Evolutionary conservation across 2,113 vertebrate genomes (phyloP).

Genomic region (Echinops telfairi): DNA sequence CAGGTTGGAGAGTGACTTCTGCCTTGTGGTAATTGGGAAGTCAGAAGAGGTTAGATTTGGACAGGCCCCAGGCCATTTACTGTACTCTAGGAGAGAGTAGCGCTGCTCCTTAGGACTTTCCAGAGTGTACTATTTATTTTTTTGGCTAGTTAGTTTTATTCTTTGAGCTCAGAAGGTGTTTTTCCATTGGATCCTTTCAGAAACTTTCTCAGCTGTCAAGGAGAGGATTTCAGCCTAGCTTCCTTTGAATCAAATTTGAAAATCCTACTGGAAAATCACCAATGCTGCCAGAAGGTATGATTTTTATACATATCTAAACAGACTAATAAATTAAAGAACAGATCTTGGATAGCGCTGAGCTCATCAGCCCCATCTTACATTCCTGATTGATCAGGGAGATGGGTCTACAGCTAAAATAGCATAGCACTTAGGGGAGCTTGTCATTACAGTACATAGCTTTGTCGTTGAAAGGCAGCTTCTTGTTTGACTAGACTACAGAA

Average conservation of each 20-base stretch:
- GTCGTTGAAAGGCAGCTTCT: slow-evolving; percentile 83
- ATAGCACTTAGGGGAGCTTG: slow-evolving; percentile 72
- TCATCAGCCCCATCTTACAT: slow-evolving; percentile 80
- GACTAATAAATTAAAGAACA: slow-evolving; percentile 79
- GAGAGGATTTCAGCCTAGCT: slow-evolving; percentile 39
- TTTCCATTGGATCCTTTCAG: slow-evolving; percentile 72
- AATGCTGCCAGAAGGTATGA: slow-evolving; percentile 54
- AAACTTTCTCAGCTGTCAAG: slow-evolving; percentile 66
- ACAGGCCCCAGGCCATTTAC: no score
- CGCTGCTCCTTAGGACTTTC: no score
- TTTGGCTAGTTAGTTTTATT: slow-evolving; percentile 54
- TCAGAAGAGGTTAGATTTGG: no score
- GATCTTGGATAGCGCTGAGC: slow-evolving; percentile 80
- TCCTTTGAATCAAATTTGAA: slow-evolving; percentile 49
- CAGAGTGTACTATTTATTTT: no score
- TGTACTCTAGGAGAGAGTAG: no score
- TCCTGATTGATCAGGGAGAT: slow-evolving; percentile 80
- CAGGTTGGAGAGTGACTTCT: no score
- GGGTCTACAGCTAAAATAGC: slow-evolving; percentile 77
- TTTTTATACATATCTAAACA: slow-evolving; percentile 71
- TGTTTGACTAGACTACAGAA: slow-evolving; percentile 83
- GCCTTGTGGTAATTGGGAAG: no score
- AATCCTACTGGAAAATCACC: slow-evolving; percentile 74
- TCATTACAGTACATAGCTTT: slow-evolving; percentile 79
- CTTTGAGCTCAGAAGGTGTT: slow-evolving; percentile 56